Evolutionary conservation across 2,113 vertebrate genomes (phyloP).

Genomic region (Dipodomys merriami): DNA sequence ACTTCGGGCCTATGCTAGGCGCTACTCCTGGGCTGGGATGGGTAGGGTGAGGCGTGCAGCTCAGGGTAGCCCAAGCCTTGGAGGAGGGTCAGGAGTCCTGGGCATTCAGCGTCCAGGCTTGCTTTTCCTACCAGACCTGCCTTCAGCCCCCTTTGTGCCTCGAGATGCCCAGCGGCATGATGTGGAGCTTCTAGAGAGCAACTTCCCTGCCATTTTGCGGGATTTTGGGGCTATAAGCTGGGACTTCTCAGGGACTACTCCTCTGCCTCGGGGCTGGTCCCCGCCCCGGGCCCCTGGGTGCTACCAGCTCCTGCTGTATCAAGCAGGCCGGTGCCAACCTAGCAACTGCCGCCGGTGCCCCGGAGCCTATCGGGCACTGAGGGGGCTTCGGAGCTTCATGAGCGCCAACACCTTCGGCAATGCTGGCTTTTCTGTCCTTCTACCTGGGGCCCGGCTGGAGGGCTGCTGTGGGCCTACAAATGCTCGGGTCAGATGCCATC

Average conservation of each 20-base stretch:
- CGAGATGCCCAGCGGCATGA: conserved; percentile 93
- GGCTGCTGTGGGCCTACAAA: conserved; percentile 92
- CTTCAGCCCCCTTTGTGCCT: conserved; percentile 91
- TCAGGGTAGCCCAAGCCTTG: conserved; percentile 85
- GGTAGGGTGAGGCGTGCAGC: conserved; percentile 87
- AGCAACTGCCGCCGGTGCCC: conserved; percentile 92
- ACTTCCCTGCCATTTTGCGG: conserved; percentile 87
- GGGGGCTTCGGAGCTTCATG: conserved; percentile 91
- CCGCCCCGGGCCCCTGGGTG: conserved; percentile 85
- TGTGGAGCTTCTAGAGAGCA: conserved; percentile 91
- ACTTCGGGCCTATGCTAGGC: conserved; percentile 91
- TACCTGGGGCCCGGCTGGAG: conserved; percentile 88
- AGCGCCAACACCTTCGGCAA: conserved; percentile 91
- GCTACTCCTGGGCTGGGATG: conserved; percentile 95
- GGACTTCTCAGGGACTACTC: conserved; percentile 88
- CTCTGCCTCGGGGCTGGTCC: conserved; percentile 84
- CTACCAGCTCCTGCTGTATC: conserved; percentile 91
- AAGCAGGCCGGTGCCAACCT: conserved; percentile 88
- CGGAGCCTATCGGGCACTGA: conserved; percentile 88
- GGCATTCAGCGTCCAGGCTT: conserved; percentile 92
- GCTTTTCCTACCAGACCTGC: conserved; percentile 92
- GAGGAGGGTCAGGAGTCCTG: conserved; percentile 57
- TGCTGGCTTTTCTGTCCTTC: conserved; percentile 91
- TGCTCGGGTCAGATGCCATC: conserved; percentile 91
- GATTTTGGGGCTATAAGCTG: conserved; percentile 91